Evolutionary conservation across 1,140 invertebrate species (phyloP).

Genomic region (Cherax destructor): DNA sequence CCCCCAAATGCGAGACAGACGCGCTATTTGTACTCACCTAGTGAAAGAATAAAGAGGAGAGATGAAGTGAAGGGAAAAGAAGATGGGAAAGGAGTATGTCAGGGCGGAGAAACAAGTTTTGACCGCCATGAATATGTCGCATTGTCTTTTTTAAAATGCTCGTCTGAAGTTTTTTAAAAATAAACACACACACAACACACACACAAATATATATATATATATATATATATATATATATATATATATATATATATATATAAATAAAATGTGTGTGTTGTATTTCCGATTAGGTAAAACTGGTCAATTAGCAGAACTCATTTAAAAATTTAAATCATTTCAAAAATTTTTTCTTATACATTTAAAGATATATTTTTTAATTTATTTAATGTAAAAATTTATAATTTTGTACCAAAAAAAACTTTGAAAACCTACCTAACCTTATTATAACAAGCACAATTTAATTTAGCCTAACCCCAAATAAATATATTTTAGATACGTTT

Average conservation of each 20-base stretch:
- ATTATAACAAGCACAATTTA: too few relatives aligned
- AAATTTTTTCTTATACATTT: neutral
- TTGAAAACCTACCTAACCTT: too few relatives aligned
- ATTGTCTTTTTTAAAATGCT: neutral
- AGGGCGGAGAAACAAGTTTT: neutral
- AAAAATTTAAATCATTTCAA: too few relatives aligned
- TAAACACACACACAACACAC: neutral
- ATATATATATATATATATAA: neutral
- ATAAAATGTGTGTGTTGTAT: constrained; percentile 21
- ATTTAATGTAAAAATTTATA: neutral
- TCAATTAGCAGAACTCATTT: too few relatives aligned
- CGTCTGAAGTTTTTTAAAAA: neutral
- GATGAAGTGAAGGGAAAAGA: neutral
- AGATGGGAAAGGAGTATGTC: neutral
- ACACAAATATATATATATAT: constrained; percentile 24
- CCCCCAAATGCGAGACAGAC: too few relatives aligned
- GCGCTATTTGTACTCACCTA: too few relatives aligned
- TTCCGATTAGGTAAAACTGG: too few relatives aligned
- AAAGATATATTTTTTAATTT: neutral
- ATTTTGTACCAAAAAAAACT: too few relatives aligned
- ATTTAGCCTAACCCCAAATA: too few relatives aligned
- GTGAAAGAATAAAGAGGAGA: neutral
- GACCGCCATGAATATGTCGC: neutral
- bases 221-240: constrained; percentile 24
- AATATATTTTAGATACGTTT: too few relatives aligned